Evolutionary conservation across 2,113 vertebrate genomes (phyloP), one percentile per base, ranked within the genome.

Genomic region (Rhinolophus sinicus): DNA sequence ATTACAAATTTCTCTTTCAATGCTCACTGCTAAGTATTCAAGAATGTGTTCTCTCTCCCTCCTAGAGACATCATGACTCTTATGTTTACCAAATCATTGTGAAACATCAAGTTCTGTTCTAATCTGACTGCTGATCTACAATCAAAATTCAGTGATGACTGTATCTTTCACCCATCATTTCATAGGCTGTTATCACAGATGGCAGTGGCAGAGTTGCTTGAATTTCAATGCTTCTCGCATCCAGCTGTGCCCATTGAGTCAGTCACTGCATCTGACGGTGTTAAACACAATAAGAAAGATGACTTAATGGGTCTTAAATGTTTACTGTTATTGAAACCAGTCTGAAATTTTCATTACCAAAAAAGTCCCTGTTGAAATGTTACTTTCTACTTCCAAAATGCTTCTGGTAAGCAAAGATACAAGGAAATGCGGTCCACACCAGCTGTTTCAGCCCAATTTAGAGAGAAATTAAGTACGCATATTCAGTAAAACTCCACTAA

Each of bases 291-390:
- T 97, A 96, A 97, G 50, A 94, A 95, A 98, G 95, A 97, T 98
- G 93, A 98, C 90, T 97, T 98, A 98, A 98, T 97, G 98, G 96
- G 76, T 88, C 88, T 98, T 97, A 98, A 97, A 94, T 97, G 97
- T 97, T 97, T 97, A 89, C 97, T 82, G 73, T 91, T 97, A 91
- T 86, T 96, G 95, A 93, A 98, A 89, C 52, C 16, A 73, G 96
- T 96, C 95, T 97, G 88, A 84, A 97, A 72, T 97, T 97, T 98
- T 98, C 95, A 97, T 98, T 98, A 96, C 73, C 94, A 90, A 83
- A 8, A 94, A 96, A 64, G 82, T 94, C 94, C 89, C 95, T 90
- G 78, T 72, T 90, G 92, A 92, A 95, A 67, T 64, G 40, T 85
- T 84, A 56, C 78, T 90, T 96, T 78, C 84, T 64, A 2, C 54